Percentiles rank a stretch among this genome's conserved stretches.
phyloP scores from a whole-genome alignment of 2,797 vertebrate genomes.

The Chanos chanos region DNA sequence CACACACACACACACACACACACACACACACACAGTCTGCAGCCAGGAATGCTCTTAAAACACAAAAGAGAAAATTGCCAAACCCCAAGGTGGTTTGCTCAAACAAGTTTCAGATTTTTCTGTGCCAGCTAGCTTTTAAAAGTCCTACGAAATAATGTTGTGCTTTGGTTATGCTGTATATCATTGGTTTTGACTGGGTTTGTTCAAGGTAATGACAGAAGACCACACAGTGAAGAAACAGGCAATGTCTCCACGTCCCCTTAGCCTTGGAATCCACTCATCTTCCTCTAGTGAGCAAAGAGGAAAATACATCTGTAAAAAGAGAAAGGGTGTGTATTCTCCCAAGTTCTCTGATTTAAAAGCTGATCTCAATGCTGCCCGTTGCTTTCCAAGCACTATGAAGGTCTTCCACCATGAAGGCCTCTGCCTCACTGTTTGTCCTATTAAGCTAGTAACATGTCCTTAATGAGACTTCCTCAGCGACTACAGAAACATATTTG shows the following conservation, averaged over 20 bases:
- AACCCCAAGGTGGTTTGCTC: too few species aligned
- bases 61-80: too few species aligned
- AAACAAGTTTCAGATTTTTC: too few species aligned
- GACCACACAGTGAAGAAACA: not conserved
- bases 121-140: too few species aligned
- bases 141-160: too few species aligned
- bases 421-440: too few species aligned
- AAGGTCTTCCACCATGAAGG: slow-evolving; percentile 40
- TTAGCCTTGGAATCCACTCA: too few species aligned
- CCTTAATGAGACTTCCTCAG: not conserved
- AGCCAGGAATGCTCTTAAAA: not conserved
- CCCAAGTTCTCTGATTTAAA: slow-evolving; percentile 45
- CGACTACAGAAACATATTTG: not conserved
- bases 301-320: slow-evolving; percentile 1
- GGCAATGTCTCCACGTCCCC: too few species aligned
- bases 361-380: slow-evolving; percentile 47
- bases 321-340: slow-evolving; percentile 6
- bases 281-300: not conserved
- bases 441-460: too few species aligned
- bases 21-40: not conserved
- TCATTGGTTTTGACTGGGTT: too few species aligned
- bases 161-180: too few species aligned
- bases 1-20: not conserved
- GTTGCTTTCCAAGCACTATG: slow-evolving; percentile 39
- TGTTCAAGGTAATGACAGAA: not conserved